Conservation (phyloP, 2,797 vertebrate genomes). For the Spheniscus humboldti region DNA sequence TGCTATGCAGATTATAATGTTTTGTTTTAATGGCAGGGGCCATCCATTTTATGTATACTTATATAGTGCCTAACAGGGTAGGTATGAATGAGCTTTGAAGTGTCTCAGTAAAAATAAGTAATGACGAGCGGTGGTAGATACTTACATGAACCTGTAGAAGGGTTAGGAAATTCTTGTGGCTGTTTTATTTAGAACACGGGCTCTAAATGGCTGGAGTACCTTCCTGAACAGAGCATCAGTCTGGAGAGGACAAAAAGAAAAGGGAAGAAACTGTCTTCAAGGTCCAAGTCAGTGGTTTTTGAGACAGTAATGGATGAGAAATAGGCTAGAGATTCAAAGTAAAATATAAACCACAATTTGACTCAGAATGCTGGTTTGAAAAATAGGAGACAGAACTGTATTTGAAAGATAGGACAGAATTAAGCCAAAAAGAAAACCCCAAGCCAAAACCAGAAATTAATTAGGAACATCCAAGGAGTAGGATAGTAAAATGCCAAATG, state of each 20-base stretch:
- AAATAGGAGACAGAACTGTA: background rate
- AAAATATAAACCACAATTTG: background rate
- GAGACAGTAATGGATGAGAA: background rate
- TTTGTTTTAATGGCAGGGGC: background rate
- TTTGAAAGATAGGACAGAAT: background rate
- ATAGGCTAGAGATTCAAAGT: background rate
- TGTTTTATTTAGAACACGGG: background rate
- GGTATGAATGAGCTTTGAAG: background rate
- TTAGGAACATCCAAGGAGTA: background rate
- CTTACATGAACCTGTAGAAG: background rate
- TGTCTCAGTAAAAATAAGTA: background rate
- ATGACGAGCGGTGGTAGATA: background rate
- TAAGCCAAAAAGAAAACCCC: background rate
- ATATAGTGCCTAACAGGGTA: background rate
- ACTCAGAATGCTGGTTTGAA: background rate
- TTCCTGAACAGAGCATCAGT: background rate
- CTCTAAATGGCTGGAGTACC: background rate
- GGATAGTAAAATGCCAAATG: background rate
- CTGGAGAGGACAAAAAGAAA: background rate
- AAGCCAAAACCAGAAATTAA: fast-evolving
- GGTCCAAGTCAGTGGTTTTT: background rate
- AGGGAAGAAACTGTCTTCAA: background rate
- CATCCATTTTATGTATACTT: background rate
- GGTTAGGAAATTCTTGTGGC: background rate
- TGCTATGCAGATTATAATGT: background rate